phyloP scores from a whole-genome alignment of 1,140 invertebrate species.

The Solenopsis fugax region DNA sequence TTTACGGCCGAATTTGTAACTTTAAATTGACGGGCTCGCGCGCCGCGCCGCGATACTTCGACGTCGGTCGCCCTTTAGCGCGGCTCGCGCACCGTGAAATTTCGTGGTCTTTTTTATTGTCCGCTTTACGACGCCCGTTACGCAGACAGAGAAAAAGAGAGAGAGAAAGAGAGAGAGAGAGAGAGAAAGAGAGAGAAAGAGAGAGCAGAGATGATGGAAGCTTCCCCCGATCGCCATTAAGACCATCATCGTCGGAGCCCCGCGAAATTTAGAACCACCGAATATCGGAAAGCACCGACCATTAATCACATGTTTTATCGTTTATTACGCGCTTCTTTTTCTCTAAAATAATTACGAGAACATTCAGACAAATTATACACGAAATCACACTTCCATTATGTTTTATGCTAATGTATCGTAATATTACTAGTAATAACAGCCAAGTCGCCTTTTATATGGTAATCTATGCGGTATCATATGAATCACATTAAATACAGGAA shows the following conservation, averaged over 20 bases:
- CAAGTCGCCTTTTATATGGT: conserved; percentile 17
- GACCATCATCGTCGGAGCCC: conserved; percentile 19
- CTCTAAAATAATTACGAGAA: conserved; percentile 5
- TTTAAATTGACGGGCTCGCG: conserved; percentile 82
- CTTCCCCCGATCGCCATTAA: conserved; percentile 53
- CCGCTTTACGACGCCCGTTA: conserved; percentile 69
- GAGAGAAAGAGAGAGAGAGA: not conserved
- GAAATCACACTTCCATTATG: conserved; percentile 1
- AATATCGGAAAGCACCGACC: not conserved
- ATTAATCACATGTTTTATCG: conserved; percentile 10
- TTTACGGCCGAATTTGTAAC: conserved; percentile 85
- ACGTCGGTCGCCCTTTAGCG: conserved; percentile 43
- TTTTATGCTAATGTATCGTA: conserved; percentile 14
- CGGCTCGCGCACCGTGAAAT: conserved; percentile 72
- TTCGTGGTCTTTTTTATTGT: conserved; percentile 73
- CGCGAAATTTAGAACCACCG: conserved; percentile 32
- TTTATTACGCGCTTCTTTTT: not conserved
- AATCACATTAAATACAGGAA: conserved; percentile 12
- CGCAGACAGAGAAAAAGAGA: conserved; percentile 20
- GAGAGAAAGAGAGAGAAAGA: not conserved
- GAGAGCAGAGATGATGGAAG: conserved; percentile 9
- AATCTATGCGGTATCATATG: not conserved
- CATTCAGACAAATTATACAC: not conserved
- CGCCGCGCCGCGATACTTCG: conserved; percentile 48
- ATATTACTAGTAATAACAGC: conserved; percentile 8